Conservation (phyloP, 2,888 invertebrate species). For the Scaeva pyrastri region DNA sequence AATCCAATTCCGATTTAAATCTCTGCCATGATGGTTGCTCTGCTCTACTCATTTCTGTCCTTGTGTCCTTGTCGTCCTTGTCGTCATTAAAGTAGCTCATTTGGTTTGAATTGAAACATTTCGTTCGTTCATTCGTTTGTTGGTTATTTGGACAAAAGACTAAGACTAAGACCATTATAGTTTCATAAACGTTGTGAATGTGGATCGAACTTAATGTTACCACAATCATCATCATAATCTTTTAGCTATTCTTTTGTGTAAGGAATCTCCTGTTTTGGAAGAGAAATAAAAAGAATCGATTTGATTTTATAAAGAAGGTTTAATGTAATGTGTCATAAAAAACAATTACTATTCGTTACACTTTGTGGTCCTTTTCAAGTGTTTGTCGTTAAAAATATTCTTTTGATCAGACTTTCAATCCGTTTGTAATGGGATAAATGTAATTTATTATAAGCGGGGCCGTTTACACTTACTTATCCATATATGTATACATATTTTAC, state of each 20-base stretch:
- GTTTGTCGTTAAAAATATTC: too few relatives aligned
- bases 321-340: constrained; percentile 61
- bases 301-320: constrained; percentile 18
- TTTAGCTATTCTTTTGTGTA: constrained; percentile 29
- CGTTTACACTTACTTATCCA: too few relatives aligned
- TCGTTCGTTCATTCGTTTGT: neutral
- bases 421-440: too few relatives aligned
- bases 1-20: constrained; percentile 69
- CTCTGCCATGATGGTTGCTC: constrained; percentile 44
- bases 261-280: neutral
- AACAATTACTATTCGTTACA: constrained; percentile 28
- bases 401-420: too few relatives aligned
- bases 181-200: constrained; percentile 29
- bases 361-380: neutral
- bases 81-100: constrained; percentile 50
- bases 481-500: too few relatives aligned
- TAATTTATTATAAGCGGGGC: neutral
- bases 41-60: neutral
- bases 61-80: constrained; percentile 24
- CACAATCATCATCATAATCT: constrained; percentile 21
- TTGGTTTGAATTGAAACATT: constrained; percentile 63
- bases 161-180: neutral
- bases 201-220: constrained; percentile 14
- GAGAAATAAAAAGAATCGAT: neutral
- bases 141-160: constrained; percentile 33